Percentiles rank a stretch among this genome's conserved stretches.
phyloP scores from a whole-genome alignment of 2,113 vertebrate species.

The Trematocara stigmaticum region DNA sequence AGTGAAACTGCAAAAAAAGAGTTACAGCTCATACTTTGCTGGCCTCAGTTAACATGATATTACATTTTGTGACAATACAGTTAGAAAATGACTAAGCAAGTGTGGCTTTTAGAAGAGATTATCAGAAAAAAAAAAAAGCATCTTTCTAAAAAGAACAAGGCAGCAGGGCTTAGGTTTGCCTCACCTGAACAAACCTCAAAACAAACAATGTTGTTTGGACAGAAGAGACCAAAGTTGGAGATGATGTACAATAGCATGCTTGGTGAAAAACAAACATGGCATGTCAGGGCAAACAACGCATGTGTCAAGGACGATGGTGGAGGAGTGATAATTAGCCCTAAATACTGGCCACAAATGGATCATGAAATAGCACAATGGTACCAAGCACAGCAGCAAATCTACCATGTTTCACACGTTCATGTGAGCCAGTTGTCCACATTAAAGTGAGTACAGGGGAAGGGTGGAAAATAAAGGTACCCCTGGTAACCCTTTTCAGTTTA shows the following conservation, averaged over 20 bases:
- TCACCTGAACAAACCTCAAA: neutral
- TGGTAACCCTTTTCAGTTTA: neutral
- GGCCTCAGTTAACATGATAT: neutral
- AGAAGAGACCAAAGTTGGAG: neutral
- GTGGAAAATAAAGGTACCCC: neutral
- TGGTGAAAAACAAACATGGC: neutral
- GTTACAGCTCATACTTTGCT: neutral
- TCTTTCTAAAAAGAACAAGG: neutral
- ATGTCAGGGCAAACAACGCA: neutral
- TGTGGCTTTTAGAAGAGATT: neutral
- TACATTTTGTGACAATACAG: neutral
- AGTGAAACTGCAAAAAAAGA: neutral
- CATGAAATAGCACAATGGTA: neutral
- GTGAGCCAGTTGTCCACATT: neutral
- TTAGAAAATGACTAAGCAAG: neutral
- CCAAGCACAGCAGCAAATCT: neutral
- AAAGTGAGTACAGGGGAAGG: neutral
- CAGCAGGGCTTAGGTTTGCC: neutral
- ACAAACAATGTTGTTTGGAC: neutral
- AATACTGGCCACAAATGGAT: neutral
- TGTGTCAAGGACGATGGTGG: neutral
- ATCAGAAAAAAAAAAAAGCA: accelerated
- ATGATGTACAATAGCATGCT: neutral
- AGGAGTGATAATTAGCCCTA: neutral
- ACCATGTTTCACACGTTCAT: neutral